Evolutionary conservation across 2,113 vertebrate genomes (phyloP), one percentile per base, ranked within the genome.

Genomic region (Globicephala melas): DNA sequence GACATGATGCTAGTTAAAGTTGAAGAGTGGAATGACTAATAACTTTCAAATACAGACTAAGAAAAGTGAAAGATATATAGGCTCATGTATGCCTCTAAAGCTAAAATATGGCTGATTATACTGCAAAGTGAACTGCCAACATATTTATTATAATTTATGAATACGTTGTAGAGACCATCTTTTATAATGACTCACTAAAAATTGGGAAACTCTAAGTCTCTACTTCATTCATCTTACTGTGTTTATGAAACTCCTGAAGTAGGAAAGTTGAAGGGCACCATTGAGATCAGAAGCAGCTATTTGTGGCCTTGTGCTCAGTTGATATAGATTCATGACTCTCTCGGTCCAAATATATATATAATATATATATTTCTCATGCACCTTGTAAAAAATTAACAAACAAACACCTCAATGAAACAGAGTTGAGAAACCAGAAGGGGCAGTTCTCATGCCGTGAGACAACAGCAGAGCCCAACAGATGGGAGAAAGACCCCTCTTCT

Each of bases 61-160:
- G 20, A 33, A 62, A 87, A 77, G 15, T 73, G 62, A 86, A 76
- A 62, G 31, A 23, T 8, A 44, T 6, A 68, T 1, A 47, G 6
- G 21, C 23, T 79, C 26, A 92, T 8, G 25, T 31, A 53, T 12
- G 17, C 25, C 25, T 83, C 50, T 82, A 38, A n/a, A n/a, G n/a
- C 44, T 73, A 82, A 92, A 92, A 36, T 10, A 31, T n/a, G 86
- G 71, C 83, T 67, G 41, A 79, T 93, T 41, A 38, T n/a, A 58
- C 18, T 41, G 14, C 79, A 82, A 36, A 94, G 31, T 62, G 44
- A 86, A 73, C 67, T 87, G 76, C 50, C 25, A 80, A 55, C 17
- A 79, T 50, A 95, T 94, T 87, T 58, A 62, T 92, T 73, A 82
- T 73, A 82, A 92, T 92, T 92, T 87, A 87, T 83, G 65, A 96